These are phyloP conservation scores for Panthera leo DNA, from an alignment of 2,113 vertebrate species.

Conservation along the genomic window DNA sequence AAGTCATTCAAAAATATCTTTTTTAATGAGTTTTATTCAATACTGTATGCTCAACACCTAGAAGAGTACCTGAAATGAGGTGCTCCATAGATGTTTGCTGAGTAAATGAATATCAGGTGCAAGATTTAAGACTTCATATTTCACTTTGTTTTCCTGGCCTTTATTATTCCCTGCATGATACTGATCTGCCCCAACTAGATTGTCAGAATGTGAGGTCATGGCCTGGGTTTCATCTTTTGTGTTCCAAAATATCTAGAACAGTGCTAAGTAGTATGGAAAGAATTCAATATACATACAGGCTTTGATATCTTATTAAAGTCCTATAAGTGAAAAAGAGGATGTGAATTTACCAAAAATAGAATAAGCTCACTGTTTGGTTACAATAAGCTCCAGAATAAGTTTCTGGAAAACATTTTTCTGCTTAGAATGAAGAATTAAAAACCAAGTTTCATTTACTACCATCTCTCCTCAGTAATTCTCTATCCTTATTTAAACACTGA, in stretches of 20 bases:
- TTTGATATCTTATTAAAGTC: background rate
- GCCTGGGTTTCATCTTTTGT: background rate
- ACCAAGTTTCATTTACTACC: background rate
- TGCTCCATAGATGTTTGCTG: background rate
- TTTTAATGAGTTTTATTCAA: background rate
- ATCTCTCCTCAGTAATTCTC: background rate
- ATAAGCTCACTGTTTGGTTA: background rate
- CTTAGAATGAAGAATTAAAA: background rate
- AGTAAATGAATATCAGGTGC: background rate
- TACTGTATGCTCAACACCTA: background rate
- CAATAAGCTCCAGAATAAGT: background rate
- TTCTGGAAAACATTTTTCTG: background rate
- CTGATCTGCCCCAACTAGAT: background rate
- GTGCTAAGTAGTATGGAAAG: background rate
- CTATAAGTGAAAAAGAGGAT: background rate
- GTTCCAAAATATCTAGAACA: background rate
- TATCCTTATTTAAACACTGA: background rate
- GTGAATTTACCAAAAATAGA: background rate
- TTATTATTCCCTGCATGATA: background rate
- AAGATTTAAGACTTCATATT: background rate
- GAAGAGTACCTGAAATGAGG: background rate
- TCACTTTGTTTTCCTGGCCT: background rate
- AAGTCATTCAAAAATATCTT: background rate
- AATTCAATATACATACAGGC: background rate
- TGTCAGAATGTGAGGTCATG: background rate